Base-by-base conservation (phyloP, 2,113 vertebrate genomes). In the Rhinopomastus cyanomelas region DNA sequence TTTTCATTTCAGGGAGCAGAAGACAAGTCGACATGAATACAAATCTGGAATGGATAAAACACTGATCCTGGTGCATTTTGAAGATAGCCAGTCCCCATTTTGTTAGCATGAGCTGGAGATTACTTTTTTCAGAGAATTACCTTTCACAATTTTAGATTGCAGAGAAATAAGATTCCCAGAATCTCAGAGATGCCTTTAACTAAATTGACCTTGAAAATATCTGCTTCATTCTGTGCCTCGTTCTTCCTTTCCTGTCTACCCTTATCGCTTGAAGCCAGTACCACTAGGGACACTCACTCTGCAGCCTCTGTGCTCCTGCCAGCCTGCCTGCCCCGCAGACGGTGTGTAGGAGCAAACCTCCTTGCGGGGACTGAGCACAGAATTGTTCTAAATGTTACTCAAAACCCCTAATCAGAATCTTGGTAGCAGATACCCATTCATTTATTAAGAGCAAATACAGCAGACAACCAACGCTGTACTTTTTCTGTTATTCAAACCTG, bases 401-500 rank as follows among this genome's bases (percentile, higher is more conserved):
- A 73, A 21, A 95, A 93, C 22, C 69, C 85, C 74, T 67, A 64
- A 91, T 84, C 84, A 62, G 87, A 83, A 64, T 75, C 48, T 57
- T 49, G 49, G 69, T 88, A 87, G 53, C 76, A 94, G 90, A 94
- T 88, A 95, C 21, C 74, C 87, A 95, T 91, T 87, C 72, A 88
- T 74, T 87, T 94, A 59, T 93, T 89, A 89, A 74, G 76, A 81
- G 82, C 72, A 92, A 93, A 94, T 79, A 74, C 29, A 87, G 80
- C 59, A 95, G 84, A 89, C 73, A 93, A 87, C 81, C 59, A 94
- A 80, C 37, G 83, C 80, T 91, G 92, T 67, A 76, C 92, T 94
- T 93, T 86, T 95, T 78, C 74, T 95, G 30, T 94, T 95, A 92
- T 91, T 86, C 92, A 95, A 74, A 97, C 95, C 95, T 95, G 95